Conservation (phyloP, 2,113 vertebrate species). For the Emydura subglobosa region DNA sequence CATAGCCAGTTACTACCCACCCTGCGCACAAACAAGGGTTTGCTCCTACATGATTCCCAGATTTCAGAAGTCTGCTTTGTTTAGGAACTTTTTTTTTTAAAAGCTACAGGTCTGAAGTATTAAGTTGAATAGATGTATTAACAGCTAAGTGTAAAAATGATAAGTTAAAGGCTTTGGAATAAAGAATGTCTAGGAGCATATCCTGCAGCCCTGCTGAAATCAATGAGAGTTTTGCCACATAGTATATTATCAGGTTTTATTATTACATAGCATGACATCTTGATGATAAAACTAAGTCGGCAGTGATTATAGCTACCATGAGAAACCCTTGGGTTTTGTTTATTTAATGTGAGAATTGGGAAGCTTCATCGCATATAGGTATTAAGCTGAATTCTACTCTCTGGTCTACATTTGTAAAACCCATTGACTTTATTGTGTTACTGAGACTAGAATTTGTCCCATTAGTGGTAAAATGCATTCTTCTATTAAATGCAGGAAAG, state of each 20-base stretch:
- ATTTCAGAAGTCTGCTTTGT: background rate
- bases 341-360: background rate
- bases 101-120: background rate
- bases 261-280: background rate
- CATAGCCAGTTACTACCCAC: background rate
- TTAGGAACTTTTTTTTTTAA: background rate
- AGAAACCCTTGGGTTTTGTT: background rate
- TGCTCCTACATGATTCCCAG: background rate
- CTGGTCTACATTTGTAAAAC: background rate
- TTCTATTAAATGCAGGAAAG: background rate
- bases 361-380: background rate
- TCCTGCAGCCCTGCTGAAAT: background rate
- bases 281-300: background rate
- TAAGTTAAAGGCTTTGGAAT: background rate
- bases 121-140: background rate
- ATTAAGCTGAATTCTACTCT: background rate
- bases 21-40: background rate
- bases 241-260: background rate
- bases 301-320: background rate
- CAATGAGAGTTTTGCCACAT: background rate
- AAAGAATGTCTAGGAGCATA: background rate
- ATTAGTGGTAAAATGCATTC: background rate
- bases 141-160: background rate
- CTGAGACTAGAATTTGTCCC: background rate
- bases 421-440: background rate